Conservation (phyloP, 2,888 invertebrate species). For the Tenthredo livida region DNA sequence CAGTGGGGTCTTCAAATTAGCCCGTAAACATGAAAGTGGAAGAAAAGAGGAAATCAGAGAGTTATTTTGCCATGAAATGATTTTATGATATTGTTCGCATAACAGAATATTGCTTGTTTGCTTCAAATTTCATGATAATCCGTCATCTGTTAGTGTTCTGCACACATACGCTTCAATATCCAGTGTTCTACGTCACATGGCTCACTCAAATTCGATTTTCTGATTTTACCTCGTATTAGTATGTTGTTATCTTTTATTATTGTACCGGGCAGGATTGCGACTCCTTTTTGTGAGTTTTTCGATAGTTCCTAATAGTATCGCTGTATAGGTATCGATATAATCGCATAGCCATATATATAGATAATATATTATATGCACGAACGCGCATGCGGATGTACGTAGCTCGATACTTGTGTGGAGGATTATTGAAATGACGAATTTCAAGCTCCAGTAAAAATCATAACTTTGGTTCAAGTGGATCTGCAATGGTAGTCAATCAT, state of each 20-base stretch:
- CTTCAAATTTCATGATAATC: not conserved
- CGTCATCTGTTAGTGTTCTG: not conserved
- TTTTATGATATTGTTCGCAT: not conserved
- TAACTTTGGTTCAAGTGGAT: slow-evolving; percentile 32
- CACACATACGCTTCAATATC: not conserved
- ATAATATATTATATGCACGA: not conserved
- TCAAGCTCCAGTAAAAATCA: slow-evolving; percentile 10
- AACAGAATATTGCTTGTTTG: not conserved
- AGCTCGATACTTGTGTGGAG: slow-evolving; percentile 15
- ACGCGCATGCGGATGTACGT: not conserved
- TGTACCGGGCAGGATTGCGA: not conserved
- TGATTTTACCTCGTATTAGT: not conserved
- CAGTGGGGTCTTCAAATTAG: too few relatives aligned
- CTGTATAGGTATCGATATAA: not conserved
- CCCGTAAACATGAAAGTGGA: not conserved
- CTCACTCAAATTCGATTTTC: not conserved
- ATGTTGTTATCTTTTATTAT: not conserved
- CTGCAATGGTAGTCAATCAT: slow-evolving; percentile 42
- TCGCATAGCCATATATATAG: not conserved
- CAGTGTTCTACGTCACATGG: not conserved
- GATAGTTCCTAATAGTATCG: not conserved
- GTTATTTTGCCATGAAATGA: not conserved
- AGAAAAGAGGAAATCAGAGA: not conserved
- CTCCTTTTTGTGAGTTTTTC: not conserved
- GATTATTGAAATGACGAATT: slow-evolving; percentile 35